These are phyloP conservation scores for Apteryx mantelli DNA, from an alignment of 2,113 vertebrate genomes.

Conservation along the genomic window DNA sequence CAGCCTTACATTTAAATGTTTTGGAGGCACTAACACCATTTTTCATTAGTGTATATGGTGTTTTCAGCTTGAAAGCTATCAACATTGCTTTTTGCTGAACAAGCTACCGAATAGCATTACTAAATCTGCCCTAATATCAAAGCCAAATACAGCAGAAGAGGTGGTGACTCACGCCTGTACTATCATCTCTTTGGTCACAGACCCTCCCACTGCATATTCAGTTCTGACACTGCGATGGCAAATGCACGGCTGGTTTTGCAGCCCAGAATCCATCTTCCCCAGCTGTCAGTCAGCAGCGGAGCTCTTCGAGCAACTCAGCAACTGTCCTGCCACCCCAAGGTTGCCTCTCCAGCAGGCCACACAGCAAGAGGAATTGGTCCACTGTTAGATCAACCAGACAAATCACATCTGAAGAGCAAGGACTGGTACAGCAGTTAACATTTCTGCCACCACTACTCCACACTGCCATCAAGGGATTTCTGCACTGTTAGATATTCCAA, in stretches of 20 bases:
- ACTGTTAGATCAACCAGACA: neutral
- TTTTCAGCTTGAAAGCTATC: neutral
- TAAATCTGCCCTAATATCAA: neutral
- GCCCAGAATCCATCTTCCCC: neutral
- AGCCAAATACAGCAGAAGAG: fast-evolving
- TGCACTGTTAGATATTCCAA: neutral
- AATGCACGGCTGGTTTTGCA: neutral
- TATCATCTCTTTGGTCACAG: neutral
- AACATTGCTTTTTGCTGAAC: neutral
- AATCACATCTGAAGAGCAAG: neutral
- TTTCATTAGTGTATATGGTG: neutral
- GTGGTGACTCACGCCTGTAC: neutral
- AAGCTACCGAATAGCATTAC: neutral
- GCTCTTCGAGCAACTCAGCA: neutral
- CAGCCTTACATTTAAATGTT: neutral
- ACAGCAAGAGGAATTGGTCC: neutral
- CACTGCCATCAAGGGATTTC: neutral
- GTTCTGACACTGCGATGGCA: neutral
- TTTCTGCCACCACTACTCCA: neutral
- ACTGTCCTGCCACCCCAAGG: neutral
- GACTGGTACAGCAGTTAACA: neutral
- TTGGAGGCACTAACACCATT: neutral
- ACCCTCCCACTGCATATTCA: neutral
- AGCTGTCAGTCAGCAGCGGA: neutral
- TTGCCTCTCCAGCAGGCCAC: neutral